A percentile compares a stretch with the other conserved stretches of the same genome.
These are phyloP conservation scores for Scelioninae gen. 2 DNA, from an alignment of 2,888 invertebrate genomes.

Conservation along the genomic window DNA sequence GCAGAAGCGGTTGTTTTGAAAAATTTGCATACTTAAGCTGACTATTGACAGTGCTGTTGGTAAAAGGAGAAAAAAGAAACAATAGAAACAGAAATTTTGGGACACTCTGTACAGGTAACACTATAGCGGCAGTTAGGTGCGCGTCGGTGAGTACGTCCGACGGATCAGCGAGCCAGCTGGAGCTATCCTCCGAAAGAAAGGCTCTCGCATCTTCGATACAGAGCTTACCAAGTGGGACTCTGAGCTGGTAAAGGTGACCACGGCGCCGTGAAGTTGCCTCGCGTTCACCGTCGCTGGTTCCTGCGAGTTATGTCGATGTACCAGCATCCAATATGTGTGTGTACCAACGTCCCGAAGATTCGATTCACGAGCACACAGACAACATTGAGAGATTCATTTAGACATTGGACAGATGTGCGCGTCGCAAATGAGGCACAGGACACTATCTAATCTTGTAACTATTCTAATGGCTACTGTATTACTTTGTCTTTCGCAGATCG, in stretches of 20 bases:
- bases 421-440: constrained; percentile 42
- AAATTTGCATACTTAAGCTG: constrained; percentile 28
- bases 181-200: constrained; percentile 64
- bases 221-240: constrained; percentile 79
- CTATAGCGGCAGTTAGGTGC: constrained; percentile 66
- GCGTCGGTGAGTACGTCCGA: constrained; percentile 67
- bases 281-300: constrained; percentile 68
- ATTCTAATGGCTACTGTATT: constrained; percentile 40
- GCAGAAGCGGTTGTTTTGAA: too few species aligned
- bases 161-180: constrained; percentile 68
- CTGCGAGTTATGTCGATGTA: constrained; percentile 60
- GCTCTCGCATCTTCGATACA: constrained; percentile 64
- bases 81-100: constrained; percentile 57
- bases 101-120: constrained; percentile 59
- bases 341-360: constrained; percentile 65
- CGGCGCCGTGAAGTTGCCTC: constrained; percentile 74
- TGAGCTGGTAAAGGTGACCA: constrained; percentile 79
- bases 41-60: constrained; percentile 53
- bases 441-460: constrained; percentile 5
- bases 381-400: constrained; percentile 62
- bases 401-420: constrained; percentile 51
- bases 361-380: constrained; percentile 66
- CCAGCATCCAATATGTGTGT: constrained; percentile 65
- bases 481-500: constrained; percentile 11
- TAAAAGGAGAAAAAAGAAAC: constrained; percentile 52